Base-by-base conservation (phyloP, 2,888 invertebrate species). In the Helleia helle region DNA sequence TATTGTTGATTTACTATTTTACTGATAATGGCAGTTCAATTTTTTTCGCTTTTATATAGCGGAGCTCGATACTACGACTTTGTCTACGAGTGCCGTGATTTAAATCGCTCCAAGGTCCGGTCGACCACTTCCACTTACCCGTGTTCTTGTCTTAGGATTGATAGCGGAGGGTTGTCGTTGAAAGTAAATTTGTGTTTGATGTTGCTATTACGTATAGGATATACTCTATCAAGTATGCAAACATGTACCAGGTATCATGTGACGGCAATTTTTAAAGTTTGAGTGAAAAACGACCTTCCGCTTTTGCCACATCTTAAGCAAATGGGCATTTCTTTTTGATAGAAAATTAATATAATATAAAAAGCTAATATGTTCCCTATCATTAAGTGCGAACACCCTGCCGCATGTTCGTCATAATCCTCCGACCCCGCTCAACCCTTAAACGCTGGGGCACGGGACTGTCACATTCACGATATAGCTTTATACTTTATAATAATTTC, bases 71-170 rank as follows among this genome's bases (percentile, higher is more conserved):
- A n/a, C n/a, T n/a, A n/a, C n/a, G n/a, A n/a, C n/a, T n/a, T n/a
- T n/a, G n/a, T n/a, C n/a, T n/a, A n/a, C n/a, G 81, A 81, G 83
- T 80, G 81, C 81, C 81, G 77, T 73, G 71, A 76, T 76, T 75
- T 72, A 72, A 75, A 69, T 65, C 68, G 65, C 68, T 69, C 52
- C 68, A 71, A 76, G 76, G 71, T 72, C 72, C 73, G 62, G 64
- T 67, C 58, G 68, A 71, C 75, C 77, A 79, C 79, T 80, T 76
- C n/a, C n/a, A n/a, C n/a, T n/a, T n/a, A 76, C 65, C 65, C 62
- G 70, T 71, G 75, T 72, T 59, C 63, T 65, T 71, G 71, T 75
- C 75, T 75, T 69, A 68, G 61, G 69, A 75, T 71, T 74, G 80
- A 79, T 77, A 79, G 51, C n/a, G n/a, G 70, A 64, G 70, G 70